Base-by-base conservation (phyloP, 2,113 vertebrate species). In the Dissostichus mawsoni region DNA sequence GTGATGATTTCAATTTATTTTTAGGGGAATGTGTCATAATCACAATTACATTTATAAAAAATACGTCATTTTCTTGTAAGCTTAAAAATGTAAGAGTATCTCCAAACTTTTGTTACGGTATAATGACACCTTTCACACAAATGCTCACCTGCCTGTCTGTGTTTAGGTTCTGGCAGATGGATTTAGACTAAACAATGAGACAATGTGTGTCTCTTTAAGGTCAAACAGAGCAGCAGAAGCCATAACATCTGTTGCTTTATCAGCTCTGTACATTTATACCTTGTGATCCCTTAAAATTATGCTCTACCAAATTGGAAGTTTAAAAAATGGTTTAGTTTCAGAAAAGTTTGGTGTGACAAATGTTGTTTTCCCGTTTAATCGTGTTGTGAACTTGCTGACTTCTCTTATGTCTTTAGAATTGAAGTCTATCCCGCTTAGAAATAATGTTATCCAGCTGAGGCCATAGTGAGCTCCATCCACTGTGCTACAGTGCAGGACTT, bases 181-280 rank as follows among this genome's bases (percentile, higher is more conserved):
- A 76, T 55, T 69, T 76, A 90, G 86, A 90, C 91, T 80, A 85
- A 89, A 90, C 86, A 87, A 23, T 33, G 48, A 74, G 48, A 53
- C 74, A 48, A 62, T 51, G 56, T 10, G 51, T 44, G 29, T 75
- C 41, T 79, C 72, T 66, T 66, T 23, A 11, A 59, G 62, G 76
- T 50, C 76, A 81, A 78, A 71, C 50, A 47, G n/a, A 82, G 71
- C 66, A 2, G 55, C 11, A 58, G 52, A 50, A 83, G 76, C 72
- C 85, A 86, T 11, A 88, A 86, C 76, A 92, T 81, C 61, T 71
- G 20, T n/a, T 10, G 50, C 16, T 16, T n/a, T 16, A 70, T 8
- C 66, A 45, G 20, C 52, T 62, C 68, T 45, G 5, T 51, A 8
- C 55, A 8, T 33, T 65, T 52, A 25, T 25, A 12, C 47, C 57